phyloP scores from a whole-genome alignment of 1,140 invertebrate genomes.

The Galleria mellonella region DNA sequence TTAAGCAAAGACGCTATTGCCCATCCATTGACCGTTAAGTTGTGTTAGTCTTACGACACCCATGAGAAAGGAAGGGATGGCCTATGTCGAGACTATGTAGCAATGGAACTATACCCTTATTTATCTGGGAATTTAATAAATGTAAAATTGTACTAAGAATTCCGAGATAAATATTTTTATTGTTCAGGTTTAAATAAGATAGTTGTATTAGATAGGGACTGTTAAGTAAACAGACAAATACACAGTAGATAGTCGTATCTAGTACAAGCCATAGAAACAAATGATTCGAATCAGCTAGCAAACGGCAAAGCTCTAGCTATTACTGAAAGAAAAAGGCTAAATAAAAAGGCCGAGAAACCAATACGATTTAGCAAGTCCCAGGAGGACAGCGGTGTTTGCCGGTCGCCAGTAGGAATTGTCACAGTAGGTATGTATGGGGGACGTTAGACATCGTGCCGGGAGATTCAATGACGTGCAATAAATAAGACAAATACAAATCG shows the following conservation, averaged over 20 bases:
- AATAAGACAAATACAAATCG: neutral
- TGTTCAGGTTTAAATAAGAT: too few species aligned
- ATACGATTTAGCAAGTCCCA: slow-evolving; percentile 23
- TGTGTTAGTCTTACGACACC: too few species aligned
- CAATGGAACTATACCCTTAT: too few species aligned
- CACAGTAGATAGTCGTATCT: neutral
- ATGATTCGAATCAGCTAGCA: neutral
- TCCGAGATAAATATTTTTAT: too few species aligned
- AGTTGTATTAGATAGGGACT: too few species aligned
- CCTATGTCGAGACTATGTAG: too few species aligned
- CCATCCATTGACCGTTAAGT: too few species aligned
- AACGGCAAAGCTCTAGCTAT: neutral
- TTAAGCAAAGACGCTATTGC: too few species aligned
- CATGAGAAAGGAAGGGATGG: too few species aligned
- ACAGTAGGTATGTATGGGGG: neutral
- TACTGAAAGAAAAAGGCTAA: slow-evolving; percentile 24
- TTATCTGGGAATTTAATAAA: too few species aligned
- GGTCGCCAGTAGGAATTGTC: slow-evolving; percentile 21
- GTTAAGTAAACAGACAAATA: too few species aligned
- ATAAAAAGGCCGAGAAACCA: slow-evolving; percentile 41
- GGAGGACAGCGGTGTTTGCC: slow-evolving; percentile 16
- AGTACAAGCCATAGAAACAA: neutral
- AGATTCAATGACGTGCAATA: neutral
- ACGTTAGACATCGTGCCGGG: neutral
- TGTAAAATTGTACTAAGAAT: too few species aligned